Base-by-base conservation (phyloP, 2,888 invertebrate genomes). In the Marasmarcha lunaedactyla region DNA sequence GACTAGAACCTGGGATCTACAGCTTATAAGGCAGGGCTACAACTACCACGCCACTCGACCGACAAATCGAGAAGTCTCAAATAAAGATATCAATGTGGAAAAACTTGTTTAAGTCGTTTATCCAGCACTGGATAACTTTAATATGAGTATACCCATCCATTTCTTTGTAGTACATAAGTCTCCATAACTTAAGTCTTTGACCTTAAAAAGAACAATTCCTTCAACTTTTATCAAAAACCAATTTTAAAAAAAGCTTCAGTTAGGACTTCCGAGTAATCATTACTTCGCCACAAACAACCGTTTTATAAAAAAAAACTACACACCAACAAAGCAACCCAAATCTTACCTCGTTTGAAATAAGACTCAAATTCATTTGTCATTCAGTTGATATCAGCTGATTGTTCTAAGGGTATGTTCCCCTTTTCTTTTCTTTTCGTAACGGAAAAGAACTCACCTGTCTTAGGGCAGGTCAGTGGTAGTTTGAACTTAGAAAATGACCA, bases 391-490 rank as follows among this genome's bases (percentile, higher is more conserved):
- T 30, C 30, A 30, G 30, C 30, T 30, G 30, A 30, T 30, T 9
- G 9, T 30, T 2, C 10, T 7, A 30, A n/a, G 30, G 30, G 3
- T 30, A n/a, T 30, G 6, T 30, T 30, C 30, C 30, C 30, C n/a
- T 30, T 30, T 30, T 7, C 30, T 30, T 30, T n/a, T 30, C 10
- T 30, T 30, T 30, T 30, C 35, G 46, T 49, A 54, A 54, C 54
- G 54, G 54, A 46, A 40, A 48, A 42, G 10, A 5, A 9, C 33
- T 26, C 53, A 54, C 55, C 53, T 55, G 53, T 51, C 46, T 42
- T 43, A 37, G 27, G 42, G 27, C 43, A 45, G 49, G 50, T 52
- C 50, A 50, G 43, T 14, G 42, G 40, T 33, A 41, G 40, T 36
- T 37, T 46, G 48, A 48, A 39, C 44, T 42, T 30, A 30, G 30